These are phyloP conservation scores for Masnerella sp. DNA, from an alignment of 2,888 invertebrate genomes.

Conservation along the genomic window DNA sequence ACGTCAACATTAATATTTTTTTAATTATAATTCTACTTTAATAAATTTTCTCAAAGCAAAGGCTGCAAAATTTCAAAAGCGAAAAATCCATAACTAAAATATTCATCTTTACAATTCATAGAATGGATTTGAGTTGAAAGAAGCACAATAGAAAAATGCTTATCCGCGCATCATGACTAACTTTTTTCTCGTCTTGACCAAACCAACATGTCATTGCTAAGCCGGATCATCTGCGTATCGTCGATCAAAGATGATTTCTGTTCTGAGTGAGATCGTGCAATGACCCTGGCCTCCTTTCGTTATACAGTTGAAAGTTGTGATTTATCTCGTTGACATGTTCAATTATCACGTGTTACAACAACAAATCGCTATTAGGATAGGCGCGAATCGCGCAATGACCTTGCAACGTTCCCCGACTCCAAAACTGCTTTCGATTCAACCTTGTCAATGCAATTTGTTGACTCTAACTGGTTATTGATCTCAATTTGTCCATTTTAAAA, in stretches of 20 bases:
- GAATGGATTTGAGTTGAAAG: too few relatives aligned
- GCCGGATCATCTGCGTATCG: constrained; percentile 11
- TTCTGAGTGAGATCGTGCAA: constrained; percentile 57
- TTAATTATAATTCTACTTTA: too few relatives aligned
- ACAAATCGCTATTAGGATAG: constrained; percentile 56
- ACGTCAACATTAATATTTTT: too few relatives aligned
- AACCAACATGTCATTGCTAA: neutral
- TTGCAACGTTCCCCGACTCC: constrained; percentile 46
- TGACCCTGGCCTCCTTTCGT: constrained; percentile 69
- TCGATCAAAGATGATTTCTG: constrained; percentile 41
- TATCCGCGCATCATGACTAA: too few relatives aligned
- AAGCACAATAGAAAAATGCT: too few relatives aligned
- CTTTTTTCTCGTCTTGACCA: neutral
- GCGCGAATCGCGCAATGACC: constrained; percentile 31
- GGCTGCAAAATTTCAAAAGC: too few relatives aligned
- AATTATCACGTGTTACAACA: constrained; percentile 59
- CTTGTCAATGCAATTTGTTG: constrained; percentile 39
- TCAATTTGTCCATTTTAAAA: constrained; percentile 30
- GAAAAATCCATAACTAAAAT: too few relatives aligned
- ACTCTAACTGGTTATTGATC: constrained; percentile 47
- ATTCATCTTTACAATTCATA: too few relatives aligned
- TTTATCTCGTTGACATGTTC: constrained; percentile 53
- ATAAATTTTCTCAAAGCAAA: too few relatives aligned
- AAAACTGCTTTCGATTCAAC: constrained; percentile 38
- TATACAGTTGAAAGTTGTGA: constrained; percentile 64